phyloP scores from a whole-genome alignment of 2,797 vertebrate genomes.

The Pristis pectinata region DNA sequence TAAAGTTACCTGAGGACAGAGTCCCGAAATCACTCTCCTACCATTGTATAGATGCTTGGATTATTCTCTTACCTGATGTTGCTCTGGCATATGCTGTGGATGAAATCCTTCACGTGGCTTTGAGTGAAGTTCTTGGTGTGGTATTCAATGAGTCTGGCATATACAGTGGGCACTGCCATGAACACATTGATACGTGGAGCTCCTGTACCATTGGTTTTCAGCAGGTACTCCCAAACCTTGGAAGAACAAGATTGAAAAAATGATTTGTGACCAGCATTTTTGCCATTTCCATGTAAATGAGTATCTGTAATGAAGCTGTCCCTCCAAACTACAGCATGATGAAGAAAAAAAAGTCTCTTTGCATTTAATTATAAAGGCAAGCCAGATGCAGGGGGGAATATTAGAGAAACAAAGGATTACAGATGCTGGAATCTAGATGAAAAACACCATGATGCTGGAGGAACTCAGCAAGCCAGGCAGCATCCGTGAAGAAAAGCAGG shows the following conservation, averaged over 20 bases:
- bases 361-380: too few relatives aligned
- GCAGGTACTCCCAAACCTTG: constrained; percentile 76
- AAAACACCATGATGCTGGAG: too few relatives aligned
- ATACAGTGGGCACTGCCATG: constrained; percentile 92
- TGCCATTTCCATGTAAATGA: not conserved
- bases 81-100: constrained; percentile 73
- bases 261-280: not conserved
- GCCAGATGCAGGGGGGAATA: too few relatives aligned
- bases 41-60: too few relatives aligned
- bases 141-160: constrained; percentile 77
- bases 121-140: constrained; percentile 70
- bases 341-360: too few relatives aligned
- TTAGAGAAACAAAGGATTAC: too few relatives aligned
- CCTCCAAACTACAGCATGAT: too few relatives aligned
- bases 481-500: too few relatives aligned
- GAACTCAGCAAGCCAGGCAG: too few relatives aligned
- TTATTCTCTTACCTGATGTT: constrained; percentile 71
- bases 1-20: not conserved
- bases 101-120: constrained; percentile 72
- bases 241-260: not conserved
- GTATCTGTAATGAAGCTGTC: not conserved
- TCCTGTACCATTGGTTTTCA: constrained; percentile 55
- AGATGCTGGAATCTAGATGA: too few relatives aligned
- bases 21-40: not conserved
- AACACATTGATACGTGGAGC: constrained; percentile 70